phyloP scores from a whole-genome alignment of 1,140 invertebrate genomes.

The Thaumatotibia leucotreta region DNA sequence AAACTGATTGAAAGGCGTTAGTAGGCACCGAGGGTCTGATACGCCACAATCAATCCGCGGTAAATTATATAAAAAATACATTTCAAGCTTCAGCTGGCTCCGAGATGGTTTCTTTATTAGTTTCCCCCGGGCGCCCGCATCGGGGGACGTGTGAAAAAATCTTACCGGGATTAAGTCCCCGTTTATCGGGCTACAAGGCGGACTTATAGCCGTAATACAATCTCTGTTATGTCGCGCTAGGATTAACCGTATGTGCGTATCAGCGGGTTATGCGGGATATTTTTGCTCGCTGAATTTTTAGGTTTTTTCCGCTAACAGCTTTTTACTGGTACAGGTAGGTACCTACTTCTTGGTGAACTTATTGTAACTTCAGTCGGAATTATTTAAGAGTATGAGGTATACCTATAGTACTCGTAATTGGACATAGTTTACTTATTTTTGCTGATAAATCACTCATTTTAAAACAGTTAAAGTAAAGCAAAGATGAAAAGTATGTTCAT shows the following conservation, averaged over 20 bases:
- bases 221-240: constrained; percentile 66
- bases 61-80: constrained; percentile 77
- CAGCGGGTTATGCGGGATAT: constrained; percentile 46
- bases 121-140: constrained; percentile 51
- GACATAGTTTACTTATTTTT: too few species aligned
- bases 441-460: too few species aligned
- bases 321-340: too few species aligned
- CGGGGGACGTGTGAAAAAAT: constrained; percentile 72
- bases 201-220: constrained; percentile 73
- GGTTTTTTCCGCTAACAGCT: background rate
- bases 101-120: constrained; percentile 75
- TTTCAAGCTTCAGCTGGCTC: constrained; percentile 71
- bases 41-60: constrained; percentile 62
- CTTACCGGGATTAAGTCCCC: constrained; percentile 58
- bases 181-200: constrained; percentile 61
- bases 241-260: constrained; percentile 53
- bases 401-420: too few species aligned
- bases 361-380: too few species aligned
- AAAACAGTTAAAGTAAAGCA: too few species aligned
- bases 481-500: too few species aligned
- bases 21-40: constrained; percentile 27
- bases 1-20: background rate
- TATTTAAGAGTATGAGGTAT: too few species aligned
- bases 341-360: too few species aligned
- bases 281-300: background rate